Evolutionary conservation across 1,140 invertebrate species (phyloP).

Genomic region (Rhopalosiphum padi): DNA sequence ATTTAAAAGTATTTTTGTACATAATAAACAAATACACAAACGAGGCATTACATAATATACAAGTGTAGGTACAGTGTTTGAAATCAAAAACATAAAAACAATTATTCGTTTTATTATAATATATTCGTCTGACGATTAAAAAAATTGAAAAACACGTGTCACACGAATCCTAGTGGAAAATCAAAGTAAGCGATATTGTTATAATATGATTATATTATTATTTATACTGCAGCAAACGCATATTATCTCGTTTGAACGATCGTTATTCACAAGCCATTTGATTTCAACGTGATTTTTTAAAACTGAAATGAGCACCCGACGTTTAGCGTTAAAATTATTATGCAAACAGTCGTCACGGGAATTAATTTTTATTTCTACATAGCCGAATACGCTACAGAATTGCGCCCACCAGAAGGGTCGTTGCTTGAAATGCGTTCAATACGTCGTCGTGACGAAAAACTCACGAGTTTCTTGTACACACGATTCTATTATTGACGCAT

Average conservation of each 20-base stretch:
- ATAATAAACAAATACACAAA: background rate
- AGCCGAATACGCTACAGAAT: background rate
- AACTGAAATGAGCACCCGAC: background rate
- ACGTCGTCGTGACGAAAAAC: background rate
- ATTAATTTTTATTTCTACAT: slow-evolving; percentile 41
- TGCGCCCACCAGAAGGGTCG: background rate
- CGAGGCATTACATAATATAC: background rate
- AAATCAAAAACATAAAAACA: background rate
- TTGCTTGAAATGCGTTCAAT: background rate
- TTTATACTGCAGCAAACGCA: background rate
- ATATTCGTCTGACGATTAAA: background rate
- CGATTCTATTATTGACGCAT: background rate
- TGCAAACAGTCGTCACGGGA: slow-evolving; percentile 42
- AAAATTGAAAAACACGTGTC: background rate
- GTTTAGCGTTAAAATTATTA: slow-evolving; percentile 16
- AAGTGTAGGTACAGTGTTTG: background rate
- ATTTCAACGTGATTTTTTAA: background rate
- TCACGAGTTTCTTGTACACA: background rate
- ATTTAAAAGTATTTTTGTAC: background rate
- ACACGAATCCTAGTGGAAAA: slow-evolving; percentile 8
- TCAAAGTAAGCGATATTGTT: background rate
- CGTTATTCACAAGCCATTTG: slow-evolving; percentile 21
- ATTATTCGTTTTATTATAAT: background rate
- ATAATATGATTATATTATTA: background rate
- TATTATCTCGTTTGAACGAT: background rate